A percentile compares a stretch with the other conserved stretches of the same genome.
phyloP scores from a whole-genome alignment of 2,888 invertebrate species.

The Selenia dentaria region DNA sequence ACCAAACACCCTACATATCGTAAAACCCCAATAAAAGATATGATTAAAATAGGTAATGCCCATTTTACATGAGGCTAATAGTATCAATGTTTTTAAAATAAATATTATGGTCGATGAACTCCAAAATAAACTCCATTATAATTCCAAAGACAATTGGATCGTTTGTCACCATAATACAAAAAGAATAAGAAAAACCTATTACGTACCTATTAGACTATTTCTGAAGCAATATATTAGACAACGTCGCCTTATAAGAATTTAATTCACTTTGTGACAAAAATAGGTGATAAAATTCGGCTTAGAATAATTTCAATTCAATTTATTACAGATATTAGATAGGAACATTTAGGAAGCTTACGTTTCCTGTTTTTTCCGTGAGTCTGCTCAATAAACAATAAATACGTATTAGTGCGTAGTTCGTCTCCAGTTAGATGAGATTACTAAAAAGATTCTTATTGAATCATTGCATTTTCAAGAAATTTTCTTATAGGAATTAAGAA shows the following conservation, averaged over 20 bases:
- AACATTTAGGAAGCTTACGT: constrained; percentile 49
- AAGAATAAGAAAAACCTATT: constrained; percentile 9
- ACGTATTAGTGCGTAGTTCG: constrained; percentile 36
- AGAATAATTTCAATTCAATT: constrained; percentile 67
- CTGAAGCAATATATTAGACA: constrained; percentile 42
- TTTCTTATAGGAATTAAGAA: too few species aligned
- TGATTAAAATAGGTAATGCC: too few species aligned
- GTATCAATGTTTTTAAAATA: too few species aligned
- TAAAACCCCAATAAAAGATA: too few species aligned
- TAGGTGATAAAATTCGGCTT: constrained; percentile 69
- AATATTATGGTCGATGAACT: too few species aligned
- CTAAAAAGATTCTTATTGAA: constrained; percentile 39
- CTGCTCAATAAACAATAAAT: constrained; percentile 66
- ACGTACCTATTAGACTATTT: constrained; percentile 32
- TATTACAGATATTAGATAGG: constrained; percentile 61
- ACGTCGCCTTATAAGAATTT: constrained; percentile 57
- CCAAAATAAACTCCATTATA: constrained; percentile 23
- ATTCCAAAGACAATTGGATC: constrained; percentile 23
- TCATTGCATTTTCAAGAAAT: too few species aligned
- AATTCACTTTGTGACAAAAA: constrained; percentile 56
- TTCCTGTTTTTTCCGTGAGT: constrained; percentile 58
- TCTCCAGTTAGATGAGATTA: constrained; percentile 25
- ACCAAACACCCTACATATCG: too few species aligned
- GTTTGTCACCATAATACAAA: constrained; percentile 12
- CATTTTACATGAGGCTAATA: too few species aligned